Evolutionary conservation across 2,888 invertebrate genomes (phyloP).

Genomic region (Clostera curtula): DNA sequence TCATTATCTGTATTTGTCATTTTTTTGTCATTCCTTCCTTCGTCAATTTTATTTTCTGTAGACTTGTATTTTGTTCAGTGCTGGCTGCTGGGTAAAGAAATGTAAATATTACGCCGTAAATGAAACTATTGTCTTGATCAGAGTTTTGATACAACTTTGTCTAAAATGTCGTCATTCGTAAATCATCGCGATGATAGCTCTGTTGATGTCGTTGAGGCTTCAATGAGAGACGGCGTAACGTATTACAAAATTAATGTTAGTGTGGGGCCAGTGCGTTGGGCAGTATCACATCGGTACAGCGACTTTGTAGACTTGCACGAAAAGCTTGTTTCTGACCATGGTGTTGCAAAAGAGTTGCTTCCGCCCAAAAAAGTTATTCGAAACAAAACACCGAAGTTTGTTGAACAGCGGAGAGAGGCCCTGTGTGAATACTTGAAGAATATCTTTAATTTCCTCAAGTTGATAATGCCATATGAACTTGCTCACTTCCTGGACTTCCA

Average conservation of each 20-base stretch:
- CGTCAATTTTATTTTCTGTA: no score
- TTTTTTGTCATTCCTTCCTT: no score
- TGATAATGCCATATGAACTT: conserved; percentile 86
- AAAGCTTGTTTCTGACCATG: conserved; percentile 85
- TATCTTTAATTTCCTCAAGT: conserved; percentile 83
- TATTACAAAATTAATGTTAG: conserved; percentile 83
- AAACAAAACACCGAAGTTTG: conserved; percentile 90
- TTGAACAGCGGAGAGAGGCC: conserved; percentile 87
- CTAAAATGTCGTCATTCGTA: conserved; percentile 83
- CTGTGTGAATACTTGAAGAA: conserved; percentile 88
- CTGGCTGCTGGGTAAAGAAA: no score
- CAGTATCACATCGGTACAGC: conserved; percentile 88
- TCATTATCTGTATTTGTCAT: no score
- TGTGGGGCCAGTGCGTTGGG: conserved; percentile 86
- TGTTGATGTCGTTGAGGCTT: conserved; percentile 79
- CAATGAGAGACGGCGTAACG: conserved; percentile 79
- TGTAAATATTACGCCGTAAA: no score
- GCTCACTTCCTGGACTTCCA: conserved; percentile 92
- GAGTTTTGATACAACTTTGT: not conserved
- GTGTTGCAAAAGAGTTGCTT: conserved; percentile 87
- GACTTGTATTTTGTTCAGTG: no score
- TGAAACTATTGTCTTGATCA: no score
- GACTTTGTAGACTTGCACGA: conserved; percentile 93
- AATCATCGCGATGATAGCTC: conserved; percentile 78
- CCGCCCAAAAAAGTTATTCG: conserved; percentile 96